Conservation (phyloP, 2,888 invertebrate genomes). For the Ypsolopha scabrella region DNA sequence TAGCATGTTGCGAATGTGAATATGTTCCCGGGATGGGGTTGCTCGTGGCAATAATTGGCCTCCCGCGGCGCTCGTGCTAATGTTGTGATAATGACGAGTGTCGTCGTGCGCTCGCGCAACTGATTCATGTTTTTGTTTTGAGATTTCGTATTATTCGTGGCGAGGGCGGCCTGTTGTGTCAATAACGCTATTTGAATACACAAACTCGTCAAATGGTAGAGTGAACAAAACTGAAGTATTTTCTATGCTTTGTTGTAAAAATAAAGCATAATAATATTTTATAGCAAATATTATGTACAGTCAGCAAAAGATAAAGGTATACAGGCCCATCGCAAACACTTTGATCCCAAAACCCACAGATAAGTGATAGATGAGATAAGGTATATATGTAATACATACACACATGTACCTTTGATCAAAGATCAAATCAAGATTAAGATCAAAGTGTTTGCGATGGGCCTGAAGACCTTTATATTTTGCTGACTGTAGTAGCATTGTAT, state of each 20-base stretch:
- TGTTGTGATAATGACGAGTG: slow-evolving; percentile 64
- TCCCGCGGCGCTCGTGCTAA: slow-evolving; percentile 58
- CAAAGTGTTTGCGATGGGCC: no score
- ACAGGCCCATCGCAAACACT: no score
- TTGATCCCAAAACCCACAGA: no score
- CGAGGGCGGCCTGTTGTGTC: slow-evolving; percentile 29
- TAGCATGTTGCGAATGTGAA: slow-evolving; percentile 39
- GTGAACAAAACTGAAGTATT: background rate
- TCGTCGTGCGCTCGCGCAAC: slow-evolving; percentile 28
- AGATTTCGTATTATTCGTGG: slow-evolving; percentile 34
- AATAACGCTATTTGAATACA: slow-evolving; percentile 15
- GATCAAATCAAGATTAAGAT: no score
- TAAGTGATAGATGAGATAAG: no score
- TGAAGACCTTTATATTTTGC: no score
- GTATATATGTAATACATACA: no score
- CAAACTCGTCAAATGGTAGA: background rate
- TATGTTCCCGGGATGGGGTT: slow-evolving; percentile 51
- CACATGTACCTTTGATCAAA: no score
- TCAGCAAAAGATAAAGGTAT: no score
- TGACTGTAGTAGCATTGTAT: no score
- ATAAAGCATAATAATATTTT: no score
- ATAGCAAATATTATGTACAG: no score
- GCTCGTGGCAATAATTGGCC: slow-evolving; percentile 61
- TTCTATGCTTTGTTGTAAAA: background rate
- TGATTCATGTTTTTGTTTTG: slow-evolving; percentile 50